Evolutionary conservation across 2,113 vertebrate species (phyloP), one percentile per base, ranked within the genome.

Genomic region (Cyphomyrus discorhynchus): DNA sequence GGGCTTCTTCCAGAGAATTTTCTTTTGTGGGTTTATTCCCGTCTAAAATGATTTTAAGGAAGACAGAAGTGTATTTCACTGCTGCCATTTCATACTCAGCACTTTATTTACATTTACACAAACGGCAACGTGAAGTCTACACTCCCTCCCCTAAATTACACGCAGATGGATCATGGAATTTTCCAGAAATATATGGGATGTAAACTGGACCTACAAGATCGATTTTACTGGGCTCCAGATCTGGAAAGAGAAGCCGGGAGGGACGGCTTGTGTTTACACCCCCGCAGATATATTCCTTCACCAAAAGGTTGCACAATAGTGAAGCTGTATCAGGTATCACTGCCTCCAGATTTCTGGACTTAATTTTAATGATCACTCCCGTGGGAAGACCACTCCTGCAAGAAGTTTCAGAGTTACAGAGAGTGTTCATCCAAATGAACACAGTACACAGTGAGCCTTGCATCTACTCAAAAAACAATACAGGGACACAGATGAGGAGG

Each of bases 91-190:
- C 62, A 84, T 31, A 62, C 77, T n/a, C 50, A 47, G 80, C 21
- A 21, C 80, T 47, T 89, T 85, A 89, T 89, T 89, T 89, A 84
- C 83, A 83, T 89, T 89, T 62, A 89, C 77, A 84, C 21, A 89
- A 89, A 82, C 80, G 21, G 80, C 80, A 42, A 84, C 19, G 46
- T 84, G 5, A 45, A 83, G 39, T 56, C 50, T n/a, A 84, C 89
- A 89, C 52, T 89, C 89, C 80, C 89, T 84, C 52, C 15, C 39
- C 24, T 62, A 89, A 85, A 89, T 85, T 85, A 53, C 89, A 89
- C 27, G 5, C 87, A 88, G 56, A 88, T 88, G 89, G 45, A 83
- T 45, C 3, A 42, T 89, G 89, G 80, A 89, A 89, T 89, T 89
- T 89, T 84, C 80, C 77, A 62, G 24, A 89, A 85, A 46, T 84